These are phyloP conservation scores for Tricholaema leucomelas DNA, from an alignment of 2,113 vertebrate species.

Conservation along the genomic window DNA sequence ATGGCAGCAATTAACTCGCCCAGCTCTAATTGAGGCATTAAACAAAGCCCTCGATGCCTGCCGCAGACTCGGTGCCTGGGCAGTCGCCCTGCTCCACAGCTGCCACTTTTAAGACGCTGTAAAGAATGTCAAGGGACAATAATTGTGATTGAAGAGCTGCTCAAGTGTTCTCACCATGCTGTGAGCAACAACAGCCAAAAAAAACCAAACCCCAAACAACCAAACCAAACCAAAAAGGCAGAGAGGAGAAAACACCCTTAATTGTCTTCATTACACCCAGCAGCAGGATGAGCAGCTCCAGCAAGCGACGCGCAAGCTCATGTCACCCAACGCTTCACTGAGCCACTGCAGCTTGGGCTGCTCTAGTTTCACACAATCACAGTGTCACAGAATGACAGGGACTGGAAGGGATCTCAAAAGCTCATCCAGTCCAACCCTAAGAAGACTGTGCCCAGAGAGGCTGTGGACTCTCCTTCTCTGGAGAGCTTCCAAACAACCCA, in stretches of 20 bases:
- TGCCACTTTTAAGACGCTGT: not conserved
- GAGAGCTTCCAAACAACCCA: no score
- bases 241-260: slow-evolving; percentile 15
- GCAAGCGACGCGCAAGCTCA: not conserved
- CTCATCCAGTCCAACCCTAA: no score
- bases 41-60: not conserved
- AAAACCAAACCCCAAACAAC: not conserved
- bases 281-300: not conserved
- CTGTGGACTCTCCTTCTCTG: no score
- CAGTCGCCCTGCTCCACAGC: not conserved
- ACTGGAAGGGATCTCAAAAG: no score
- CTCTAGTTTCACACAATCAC: not conserved
- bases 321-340: not conserved
- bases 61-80: not conserved
- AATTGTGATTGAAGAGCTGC: slow-evolving; percentile 2
- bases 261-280: slow-evolving; percentile 17
- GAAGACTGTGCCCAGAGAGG: no score
- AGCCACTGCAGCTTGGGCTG: not conserved
- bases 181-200: not conserved
- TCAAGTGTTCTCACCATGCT: not conserved
- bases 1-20: slow-evolving; percentile 28
- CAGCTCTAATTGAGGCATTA: not conserved
- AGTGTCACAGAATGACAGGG: no score
- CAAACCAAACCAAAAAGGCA: no score
- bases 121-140: slow-evolving; percentile 8